Conservation (phyloP, 1,140 invertebrate species). For the Drosophila nasuta region DNA sequence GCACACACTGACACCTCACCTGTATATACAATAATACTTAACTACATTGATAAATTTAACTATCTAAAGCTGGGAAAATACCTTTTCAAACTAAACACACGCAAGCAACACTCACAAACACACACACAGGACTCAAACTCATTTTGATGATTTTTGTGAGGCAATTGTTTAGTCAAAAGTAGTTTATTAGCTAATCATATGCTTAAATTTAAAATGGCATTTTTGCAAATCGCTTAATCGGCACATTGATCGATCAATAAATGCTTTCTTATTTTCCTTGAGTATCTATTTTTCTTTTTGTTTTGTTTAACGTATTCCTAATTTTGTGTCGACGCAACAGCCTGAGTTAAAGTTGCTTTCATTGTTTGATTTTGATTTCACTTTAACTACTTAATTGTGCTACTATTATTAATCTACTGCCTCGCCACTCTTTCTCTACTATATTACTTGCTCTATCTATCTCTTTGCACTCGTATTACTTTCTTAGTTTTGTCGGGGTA, state of each 20-base stretch:
- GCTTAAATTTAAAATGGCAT: conserved; percentile 32
- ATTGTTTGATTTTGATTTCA: conserved; percentile 22
- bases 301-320: conserved; percentile 30
- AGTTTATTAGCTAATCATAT: conserved; percentile 40
- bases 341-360: conserved; percentile 35
- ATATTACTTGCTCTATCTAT: conserved; percentile 11
- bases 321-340: conserved; percentile 34
- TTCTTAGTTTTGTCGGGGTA: conserved; percentile 57
- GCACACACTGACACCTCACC: conserved; percentile 6
- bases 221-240: conserved; percentile 40
- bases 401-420: conserved; percentile 13
- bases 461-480: conserved; percentile 39
- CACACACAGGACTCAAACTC: conserved; percentile 35
- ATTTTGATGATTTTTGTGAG: conserved; percentile 82
- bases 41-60: conserved; percentile 5
- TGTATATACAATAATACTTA: conserved; percentile 17
- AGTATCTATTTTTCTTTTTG: conserved; percentile 28
- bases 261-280: conserved; percentile 45
- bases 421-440: not conserved
- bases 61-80: conserved; percentile 5
- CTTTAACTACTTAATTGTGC: conserved; percentile 18
- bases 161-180: conserved; percentile 75
- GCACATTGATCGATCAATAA: conserved; percentile 49
- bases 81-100: not conserved
- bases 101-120: not conserved